A percentile compares a stretch with the other conserved stretches of the same genome.
Evolutionary conservation across 2,888 invertebrate species (phyloP).

Genomic region (Cinara cedri): DNA sequence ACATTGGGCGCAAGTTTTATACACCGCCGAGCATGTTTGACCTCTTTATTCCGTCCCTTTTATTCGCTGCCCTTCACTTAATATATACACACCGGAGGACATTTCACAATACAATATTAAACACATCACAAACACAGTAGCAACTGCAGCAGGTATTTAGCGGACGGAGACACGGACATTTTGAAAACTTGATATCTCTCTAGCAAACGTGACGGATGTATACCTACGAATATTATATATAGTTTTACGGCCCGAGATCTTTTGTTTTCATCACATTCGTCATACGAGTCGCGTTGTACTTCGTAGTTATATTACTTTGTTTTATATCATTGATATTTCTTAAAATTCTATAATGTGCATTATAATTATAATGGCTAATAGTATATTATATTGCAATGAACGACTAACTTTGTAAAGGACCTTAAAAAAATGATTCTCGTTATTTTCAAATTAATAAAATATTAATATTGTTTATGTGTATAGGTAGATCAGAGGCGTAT

Average conservation of each 20-base stretch:
- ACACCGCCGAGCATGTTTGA: neutral
- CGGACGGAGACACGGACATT: conserved; percentile 1
- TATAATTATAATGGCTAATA: no score
- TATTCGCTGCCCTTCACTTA: neutral
- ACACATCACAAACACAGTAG: neutral
- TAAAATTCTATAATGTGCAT: no score
- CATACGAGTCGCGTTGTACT: neutral
- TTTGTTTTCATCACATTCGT: conserved; percentile 21
- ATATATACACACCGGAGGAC: neutral
- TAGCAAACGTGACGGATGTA: conserved; percentile 15
- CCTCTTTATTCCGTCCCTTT: conserved; percentile 19
- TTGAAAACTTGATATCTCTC: conserved; percentile 32
- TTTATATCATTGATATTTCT: no score
- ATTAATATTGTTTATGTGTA: no score
- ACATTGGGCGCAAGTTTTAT: neutral
- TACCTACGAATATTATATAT: neutral
- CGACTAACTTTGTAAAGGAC: no score
- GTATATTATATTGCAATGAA: no score
- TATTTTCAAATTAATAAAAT: no score
- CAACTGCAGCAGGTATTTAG: conserved; percentile 3
- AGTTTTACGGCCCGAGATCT: conserved; percentile 18
- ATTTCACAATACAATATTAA: neutral
- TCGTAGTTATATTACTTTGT: no score
- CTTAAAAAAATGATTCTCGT: no score
- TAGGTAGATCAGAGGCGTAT: no score